Conservation (phyloP, 30 jellyfish, hydroid and myxozoan genomes). For the Turritopsis rubra region DNA sequence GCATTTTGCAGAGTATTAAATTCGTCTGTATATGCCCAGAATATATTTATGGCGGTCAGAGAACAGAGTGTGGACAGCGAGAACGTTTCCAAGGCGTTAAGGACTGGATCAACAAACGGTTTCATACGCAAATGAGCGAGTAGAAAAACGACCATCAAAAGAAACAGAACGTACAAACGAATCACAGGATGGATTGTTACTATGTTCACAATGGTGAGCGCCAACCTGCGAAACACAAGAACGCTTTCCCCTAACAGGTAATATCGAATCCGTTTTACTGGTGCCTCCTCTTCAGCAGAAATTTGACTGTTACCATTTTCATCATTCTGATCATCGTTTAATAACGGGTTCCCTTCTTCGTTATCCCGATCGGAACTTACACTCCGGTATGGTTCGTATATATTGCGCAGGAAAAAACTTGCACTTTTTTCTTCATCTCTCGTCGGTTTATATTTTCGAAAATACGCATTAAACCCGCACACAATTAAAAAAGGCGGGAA, state of each 20-base stretch:
- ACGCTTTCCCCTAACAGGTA: conserved; percentile 31
- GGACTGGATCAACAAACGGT: conserved; percentile 37
- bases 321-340: background rate
- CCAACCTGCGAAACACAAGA: conserved; percentile 31
- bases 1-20: background rate
- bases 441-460: background rate
- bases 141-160: conserved; percentile 23
- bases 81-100: conserved; percentile 31
- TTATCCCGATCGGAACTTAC: background rate
- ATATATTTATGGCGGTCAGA: conserved; percentile 9
- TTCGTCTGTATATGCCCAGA: conserved; percentile 1
- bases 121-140: conserved; percentile 24
- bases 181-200: conserved; percentile 16
- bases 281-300: background rate
- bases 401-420: background rate
- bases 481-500: conserved; percentile 10
- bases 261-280: background rate
- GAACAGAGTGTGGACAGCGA: conserved; percentile 28
- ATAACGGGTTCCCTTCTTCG: background rate
- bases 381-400: background rate
- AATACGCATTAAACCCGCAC: background rate
- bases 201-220: background rate
- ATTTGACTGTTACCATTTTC: background rate
- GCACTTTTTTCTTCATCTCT: background rate
- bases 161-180: conserved; percentile 10